Base-by-base conservation (phyloP, 2,888 invertebrate species). In the Augochlorella aurata region DNA sequence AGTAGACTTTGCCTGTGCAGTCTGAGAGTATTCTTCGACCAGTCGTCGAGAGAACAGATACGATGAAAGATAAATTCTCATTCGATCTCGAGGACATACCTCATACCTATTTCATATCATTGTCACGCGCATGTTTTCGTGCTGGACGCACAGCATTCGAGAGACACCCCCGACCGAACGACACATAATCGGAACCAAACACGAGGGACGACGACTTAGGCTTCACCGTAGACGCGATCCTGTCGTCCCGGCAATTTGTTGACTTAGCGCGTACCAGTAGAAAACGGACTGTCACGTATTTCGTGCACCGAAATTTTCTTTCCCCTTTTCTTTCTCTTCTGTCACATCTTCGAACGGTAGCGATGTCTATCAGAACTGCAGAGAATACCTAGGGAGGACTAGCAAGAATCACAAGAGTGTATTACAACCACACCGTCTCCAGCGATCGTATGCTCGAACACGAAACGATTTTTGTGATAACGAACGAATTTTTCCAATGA, bases 181-280 rank as follows among this genome's bases (percentile, higher is more conserved):
- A 76, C 61, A 16, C 44, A 14, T 77, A 77, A 78, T 83, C 79
- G 29, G 58, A 81, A 73, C 69, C 61, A 82, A 77, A 73, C 69
- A 76, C 73, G 82, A 86, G 77, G 66, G 71, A 79, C 73, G 76
- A 79, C 82, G 29, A 44, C 66, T 58, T 82, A 85, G 82, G 68
- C 38, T 81, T 69, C 54, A 80, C 75, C 79, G 74, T 79, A 79
- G 74, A 76, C 80, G 71, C 74, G 67, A 61, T 74, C 77, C 81
- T 74, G 79, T 80, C 69, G 79, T 86, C 83, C 84, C 79, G 77
- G 61, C 77, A 81, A 81, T 87, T 89, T 87, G 88, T 91, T 89
- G 83, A 89, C 21, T 86, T 90, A 89, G 85, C 89, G 82, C 77
- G 83, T 86, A 85, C 74, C 69, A 70, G 68, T 81, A 82, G 50